Evolutionary conservation across 37 sponge, comb jelly and placozoan species (phyloP).

Genomic region (Theonella swinhoei): DNA sequence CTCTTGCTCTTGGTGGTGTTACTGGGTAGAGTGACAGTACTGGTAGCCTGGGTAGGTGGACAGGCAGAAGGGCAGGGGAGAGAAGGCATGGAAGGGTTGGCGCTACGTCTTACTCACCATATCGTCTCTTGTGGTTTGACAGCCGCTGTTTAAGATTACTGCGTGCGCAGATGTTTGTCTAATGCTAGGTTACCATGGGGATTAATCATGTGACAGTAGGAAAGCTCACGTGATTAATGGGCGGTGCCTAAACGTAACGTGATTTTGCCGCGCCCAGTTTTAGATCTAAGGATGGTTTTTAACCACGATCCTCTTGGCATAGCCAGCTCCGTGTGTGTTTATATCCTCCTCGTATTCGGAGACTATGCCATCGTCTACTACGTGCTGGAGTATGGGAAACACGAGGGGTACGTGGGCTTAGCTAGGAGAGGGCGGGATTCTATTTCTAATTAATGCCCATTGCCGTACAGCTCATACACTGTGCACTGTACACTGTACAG

Average conservation of each 20-base stretch:
- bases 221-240: not conserved
- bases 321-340: conserved; percentile 16
- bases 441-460: conserved; percentile 24
- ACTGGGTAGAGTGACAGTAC: not conserved
- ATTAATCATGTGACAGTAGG: not conserved
- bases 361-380: conserved; percentile 60
- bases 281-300: too few relatives aligned
- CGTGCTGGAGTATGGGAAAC: conserved; percentile 70
- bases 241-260: too few relatives aligned
- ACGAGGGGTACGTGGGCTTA: conserved; percentile 1
- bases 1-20: conserved; percentile 9
- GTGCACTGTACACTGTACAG: too few relatives aligned
- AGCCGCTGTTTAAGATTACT: too few relatives aligned
- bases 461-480: not conserved
- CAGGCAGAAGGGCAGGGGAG: too few relatives aligned
- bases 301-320: conserved; percentile 57
- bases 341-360: conserved; percentile 57
- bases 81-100: too few relatives aligned
- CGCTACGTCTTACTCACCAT: too few relatives aligned
- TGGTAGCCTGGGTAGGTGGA: not conserved
- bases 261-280: too few relatives aligned
- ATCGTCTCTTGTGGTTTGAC: too few relatives aligned
- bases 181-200: not conserved
- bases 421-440: not conserved
- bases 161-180: too few relatives aligned